phyloP scores from a whole-genome alignment of 1,140 invertebrate species.

The Drosophila ercepeae region DNA sequence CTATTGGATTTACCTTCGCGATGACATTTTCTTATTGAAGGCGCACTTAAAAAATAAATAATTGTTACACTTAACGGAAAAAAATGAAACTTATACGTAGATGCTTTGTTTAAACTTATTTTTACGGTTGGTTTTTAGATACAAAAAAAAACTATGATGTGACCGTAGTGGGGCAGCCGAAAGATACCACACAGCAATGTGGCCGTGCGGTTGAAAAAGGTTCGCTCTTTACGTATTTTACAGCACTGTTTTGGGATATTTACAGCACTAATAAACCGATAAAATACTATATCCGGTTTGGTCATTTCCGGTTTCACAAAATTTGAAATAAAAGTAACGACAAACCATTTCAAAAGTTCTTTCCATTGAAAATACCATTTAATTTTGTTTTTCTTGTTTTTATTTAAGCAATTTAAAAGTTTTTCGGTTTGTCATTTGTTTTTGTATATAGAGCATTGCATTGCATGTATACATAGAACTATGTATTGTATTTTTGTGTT shows the following conservation, averaged over 20 bases:
- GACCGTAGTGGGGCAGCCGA: not conserved
- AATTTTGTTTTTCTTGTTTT: constrained; percentile 39
- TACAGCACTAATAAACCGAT: not conserved
- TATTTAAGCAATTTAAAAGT: constrained; percentile 80
- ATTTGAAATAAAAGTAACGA: not conserved
- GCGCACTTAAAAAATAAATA: constrained; percentile 80
- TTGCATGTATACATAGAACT: constrained; percentile 62
- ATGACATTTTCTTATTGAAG: constrained; percentile 80
- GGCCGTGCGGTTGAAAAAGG: not conserved
- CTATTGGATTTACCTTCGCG: constrained; percentile 79
- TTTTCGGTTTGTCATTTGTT: constrained; percentile 41
- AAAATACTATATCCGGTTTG: not conserved
- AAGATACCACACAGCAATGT: not conserved
- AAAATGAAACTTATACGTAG: constrained; percentile 73
- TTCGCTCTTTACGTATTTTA: not conserved
- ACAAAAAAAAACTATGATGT: constrained; percentile 68
- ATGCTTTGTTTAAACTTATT: constrained; percentile 75
- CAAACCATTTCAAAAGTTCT: not conserved
- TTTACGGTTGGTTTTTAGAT: constrained; percentile 67
- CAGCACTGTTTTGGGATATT: not conserved
- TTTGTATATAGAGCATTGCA: constrained; percentile 67
- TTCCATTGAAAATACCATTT: not conserved
- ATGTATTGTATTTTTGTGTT: constrained; percentile 41
- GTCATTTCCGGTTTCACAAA: not conserved
- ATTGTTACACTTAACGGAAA: constrained; percentile 75